Conservation (phyloP, 1,140 invertebrate species). For the Cydia pomonella region DNA sequence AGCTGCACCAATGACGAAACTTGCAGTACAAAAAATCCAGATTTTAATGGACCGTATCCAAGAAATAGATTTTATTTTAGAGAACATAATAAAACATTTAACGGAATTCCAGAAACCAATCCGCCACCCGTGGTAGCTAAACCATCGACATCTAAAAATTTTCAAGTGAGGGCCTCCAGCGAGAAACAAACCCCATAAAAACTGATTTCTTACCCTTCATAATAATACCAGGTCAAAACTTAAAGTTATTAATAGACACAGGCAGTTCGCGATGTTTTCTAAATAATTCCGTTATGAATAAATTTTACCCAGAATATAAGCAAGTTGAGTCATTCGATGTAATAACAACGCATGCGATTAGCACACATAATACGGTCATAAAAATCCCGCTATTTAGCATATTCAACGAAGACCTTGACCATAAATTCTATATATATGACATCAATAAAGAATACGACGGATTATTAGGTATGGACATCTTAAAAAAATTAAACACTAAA, state of each 20-base stretch:
- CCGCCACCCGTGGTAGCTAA: too few relatives aligned
- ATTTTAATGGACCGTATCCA: too few relatives aligned
- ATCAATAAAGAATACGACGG: not conserved
- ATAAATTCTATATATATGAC: not conserved
- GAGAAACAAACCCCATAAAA: too few relatives aligned
- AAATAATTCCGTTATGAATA: not conserved
- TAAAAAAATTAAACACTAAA: not conserved
- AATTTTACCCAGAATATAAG: not conserved
- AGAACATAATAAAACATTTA: too few relatives aligned
- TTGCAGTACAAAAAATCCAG: too few relatives aligned
- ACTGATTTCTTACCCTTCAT: too few relatives aligned
- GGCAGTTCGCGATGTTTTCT: not conserved
- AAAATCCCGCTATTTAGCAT: not conserved
- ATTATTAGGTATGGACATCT: not conserved
- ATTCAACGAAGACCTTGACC: not conserved
- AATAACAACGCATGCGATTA: not conserved
- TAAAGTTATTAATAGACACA: not conserved
- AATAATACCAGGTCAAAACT: too few relatives aligned
- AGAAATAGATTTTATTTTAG: too few relatives aligned
- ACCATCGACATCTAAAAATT: too few relatives aligned
- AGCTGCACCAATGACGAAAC: too few relatives aligned
- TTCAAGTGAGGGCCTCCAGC: too few relatives aligned
- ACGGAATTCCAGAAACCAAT: too few relatives aligned
- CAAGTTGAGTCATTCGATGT: not conserved
- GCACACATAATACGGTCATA: not conserved